phyloP scores from a whole-genome alignment of 2,797 vertebrate species.

The Notoglanidium macrostoma region DNA sequence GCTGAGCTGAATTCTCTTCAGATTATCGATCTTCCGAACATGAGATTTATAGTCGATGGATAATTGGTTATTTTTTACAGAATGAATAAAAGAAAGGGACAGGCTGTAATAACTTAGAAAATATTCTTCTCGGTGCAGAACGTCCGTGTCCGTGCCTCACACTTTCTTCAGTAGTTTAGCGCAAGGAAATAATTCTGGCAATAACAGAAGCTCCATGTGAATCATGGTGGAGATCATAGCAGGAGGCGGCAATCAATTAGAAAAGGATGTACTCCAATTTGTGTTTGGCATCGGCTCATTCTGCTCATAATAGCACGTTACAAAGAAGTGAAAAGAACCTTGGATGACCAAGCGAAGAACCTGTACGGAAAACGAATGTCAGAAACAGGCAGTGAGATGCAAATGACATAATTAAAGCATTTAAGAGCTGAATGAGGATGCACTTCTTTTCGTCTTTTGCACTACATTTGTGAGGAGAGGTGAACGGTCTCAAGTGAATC shows the following conservation, averaged over 20 bases:
- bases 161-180: neutral
- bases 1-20: neutral
- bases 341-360: neutral
- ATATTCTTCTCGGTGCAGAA: neutral
- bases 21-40: neutral
- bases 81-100: neutral
- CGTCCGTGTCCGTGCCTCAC: neutral
- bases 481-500: neutral
- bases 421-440: neutral
- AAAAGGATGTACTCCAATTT: neutral
- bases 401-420: too few relatives aligned
- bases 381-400: too few relatives aligned
- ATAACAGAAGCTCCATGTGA: neutral
- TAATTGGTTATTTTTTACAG: neutral
- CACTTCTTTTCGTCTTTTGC: neutral
- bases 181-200: neutral
- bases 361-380: too few relatives aligned
- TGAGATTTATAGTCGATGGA: neutral
- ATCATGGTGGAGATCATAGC: neutral
- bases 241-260: neutral
- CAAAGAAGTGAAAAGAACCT: neutral
- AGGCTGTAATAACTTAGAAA: neutral
- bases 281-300: neutral
- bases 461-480: neutral
- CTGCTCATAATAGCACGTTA: neutral